Percentiles rank a stretch among this genome's conserved stretches.
Evolutionary conservation across 2,797 vertebrate genomes (phyloP).

Genomic region (Acanthurus leucopareius): DNA sequence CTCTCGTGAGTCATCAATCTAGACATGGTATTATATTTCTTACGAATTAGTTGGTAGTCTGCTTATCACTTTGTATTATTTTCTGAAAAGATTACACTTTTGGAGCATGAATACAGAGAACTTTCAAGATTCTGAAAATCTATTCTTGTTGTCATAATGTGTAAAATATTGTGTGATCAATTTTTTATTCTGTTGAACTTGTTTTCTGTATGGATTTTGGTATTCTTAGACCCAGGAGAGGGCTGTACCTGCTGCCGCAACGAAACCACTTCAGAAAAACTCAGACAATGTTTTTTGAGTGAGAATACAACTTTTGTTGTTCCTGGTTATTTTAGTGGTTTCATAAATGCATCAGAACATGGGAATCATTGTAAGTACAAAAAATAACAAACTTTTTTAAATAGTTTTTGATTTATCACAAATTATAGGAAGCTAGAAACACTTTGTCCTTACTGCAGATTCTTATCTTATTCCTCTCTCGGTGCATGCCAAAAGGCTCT

Average conservation of each 20-base stretch:
- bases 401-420: background rate
- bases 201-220: background rate
- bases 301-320: accelerated
- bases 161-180: no score
- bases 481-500: no score
- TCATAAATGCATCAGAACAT: accelerated
- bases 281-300: accelerated
- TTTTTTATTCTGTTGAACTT: background rate
- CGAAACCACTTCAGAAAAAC: accelerated
- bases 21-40: no score
- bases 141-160: background rate
- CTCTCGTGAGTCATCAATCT: no score
- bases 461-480: no score
- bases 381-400: background rate
- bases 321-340: constrained; percentile 32
- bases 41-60: no score
- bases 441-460: no score
- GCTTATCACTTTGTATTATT: background rate
- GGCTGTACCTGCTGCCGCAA: accelerated
- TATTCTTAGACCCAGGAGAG: background rate
- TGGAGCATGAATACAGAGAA: background rate
- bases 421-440: background rate
- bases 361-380: accelerated
- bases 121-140: background rate
- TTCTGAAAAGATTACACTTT: background rate